Evolutionary conservation across 1,140 invertebrate genomes (phyloP).

Genomic region (Ostrea edulis): DNA sequence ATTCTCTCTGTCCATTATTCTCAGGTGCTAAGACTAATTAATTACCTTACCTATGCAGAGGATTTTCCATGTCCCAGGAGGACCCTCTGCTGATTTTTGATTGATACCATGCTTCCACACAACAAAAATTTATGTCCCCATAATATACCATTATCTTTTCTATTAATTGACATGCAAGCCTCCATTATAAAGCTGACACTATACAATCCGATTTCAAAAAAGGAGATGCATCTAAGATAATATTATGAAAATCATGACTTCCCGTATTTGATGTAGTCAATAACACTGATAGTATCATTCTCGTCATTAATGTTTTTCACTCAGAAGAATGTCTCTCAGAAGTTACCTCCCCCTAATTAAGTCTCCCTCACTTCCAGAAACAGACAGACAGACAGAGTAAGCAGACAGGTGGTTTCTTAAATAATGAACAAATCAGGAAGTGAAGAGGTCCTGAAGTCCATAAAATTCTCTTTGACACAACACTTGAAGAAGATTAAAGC

Average conservation of each 20-base stretch:
- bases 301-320: not conserved
- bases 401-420: too few species aligned
- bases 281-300: not conserved
- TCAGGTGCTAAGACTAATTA: constrained; percentile 29
- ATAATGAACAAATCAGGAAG: not conserved
- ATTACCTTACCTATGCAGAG: constrained; percentile 21
- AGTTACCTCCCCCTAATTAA: not conserved
- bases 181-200: not conserved
- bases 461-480: constrained; percentile 10
- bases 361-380: not conserved
- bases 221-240: not conserved
- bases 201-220: not conserved
- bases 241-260: not conserved
- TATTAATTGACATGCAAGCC: constrained; percentile 30
- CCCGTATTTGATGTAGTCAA: not conserved
- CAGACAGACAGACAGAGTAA: not conserved
- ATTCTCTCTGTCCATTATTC: constrained; percentile 17
- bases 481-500: constrained; percentile 8
- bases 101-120: not conserved
- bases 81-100: not conserved
- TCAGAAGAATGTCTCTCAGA: not conserved
- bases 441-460: not conserved
- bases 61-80: not conserved
- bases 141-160: constrained; percentile 8
- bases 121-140: constrained; percentile 10